Evolutionary conservation across 2,113 vertebrate species (phyloP).

Genomic region (Protobothrops flavoviridis): DNA sequence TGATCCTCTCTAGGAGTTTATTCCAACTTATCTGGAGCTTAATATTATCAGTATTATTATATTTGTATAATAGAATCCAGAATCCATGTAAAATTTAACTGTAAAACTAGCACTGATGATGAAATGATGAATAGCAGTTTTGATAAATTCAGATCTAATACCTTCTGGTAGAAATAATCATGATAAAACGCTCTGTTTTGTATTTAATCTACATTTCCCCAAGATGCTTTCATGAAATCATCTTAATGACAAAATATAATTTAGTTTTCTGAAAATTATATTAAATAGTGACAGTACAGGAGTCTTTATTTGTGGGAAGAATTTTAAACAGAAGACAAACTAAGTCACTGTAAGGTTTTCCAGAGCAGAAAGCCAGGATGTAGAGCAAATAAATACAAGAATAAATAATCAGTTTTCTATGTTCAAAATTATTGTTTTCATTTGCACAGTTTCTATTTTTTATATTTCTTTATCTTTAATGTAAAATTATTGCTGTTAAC

Average conservation of each 20-base stretch:
- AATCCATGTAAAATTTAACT: not conserved
- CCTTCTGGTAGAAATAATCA: not conserved
- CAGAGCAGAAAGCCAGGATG: not conserved
- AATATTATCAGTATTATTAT: not conserved
- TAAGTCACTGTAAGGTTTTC: slow-evolving; percentile 24
- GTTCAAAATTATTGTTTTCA: slow-evolving; percentile 19
- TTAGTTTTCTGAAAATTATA: slow-evolving; percentile 44
- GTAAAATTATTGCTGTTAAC: not conserved
- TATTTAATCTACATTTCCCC: slow-evolving; percentile 32
- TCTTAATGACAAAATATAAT: slow-evolving; percentile 32
- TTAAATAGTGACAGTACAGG: slow-evolving; percentile 42
- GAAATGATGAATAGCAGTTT: slow-evolving; percentile 29
- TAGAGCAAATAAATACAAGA: slow-evolving; percentile 37
- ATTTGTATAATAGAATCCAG: too few species aligned
- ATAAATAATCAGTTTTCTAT: slow-evolving; percentile 47
- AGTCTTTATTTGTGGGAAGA: slow-evolving; percentile 42
- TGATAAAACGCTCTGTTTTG: not conserved
- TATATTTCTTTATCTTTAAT: not conserved
- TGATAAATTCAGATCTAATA: slow-evolving; percentile 11
- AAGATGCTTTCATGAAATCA: slow-evolving; percentile 36
- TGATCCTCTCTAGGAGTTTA: not conserved
- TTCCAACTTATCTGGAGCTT: not conserved
- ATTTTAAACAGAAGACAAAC: slow-evolving; percentile 59
- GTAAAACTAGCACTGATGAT: not conserved
- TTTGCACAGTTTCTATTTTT: not conserved